Evolutionary conservation across 2,113 vertebrate genomes (phyloP).

Genomic region (Onychostoma macrolepis): DNA sequence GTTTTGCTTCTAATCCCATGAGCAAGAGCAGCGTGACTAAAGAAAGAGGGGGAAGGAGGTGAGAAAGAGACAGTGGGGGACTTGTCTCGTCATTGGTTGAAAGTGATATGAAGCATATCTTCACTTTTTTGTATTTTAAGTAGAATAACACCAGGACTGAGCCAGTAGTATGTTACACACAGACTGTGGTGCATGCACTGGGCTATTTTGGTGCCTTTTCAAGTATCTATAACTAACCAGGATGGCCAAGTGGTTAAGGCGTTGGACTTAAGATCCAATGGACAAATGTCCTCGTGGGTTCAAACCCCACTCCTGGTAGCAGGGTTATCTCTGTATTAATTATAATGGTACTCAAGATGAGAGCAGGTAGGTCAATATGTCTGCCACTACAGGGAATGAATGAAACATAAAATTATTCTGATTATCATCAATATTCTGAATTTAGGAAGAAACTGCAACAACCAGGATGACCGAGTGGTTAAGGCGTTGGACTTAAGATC

Average conservation of each 20-base stretch:
- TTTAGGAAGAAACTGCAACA: too few relatives aligned
- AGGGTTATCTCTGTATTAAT: not conserved
- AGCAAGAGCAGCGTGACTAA: slow-evolving; percentile 27
- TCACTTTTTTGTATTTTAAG: not conserved
- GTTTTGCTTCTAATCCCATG: slow-evolving; percentile 27
- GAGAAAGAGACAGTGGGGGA: slow-evolving; percentile 31
- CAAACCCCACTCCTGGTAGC: too few relatives aligned
- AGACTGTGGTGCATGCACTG: not conserved
- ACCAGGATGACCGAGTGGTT: not conserved
- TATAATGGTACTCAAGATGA: too few relatives aligned
- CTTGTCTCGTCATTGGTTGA: slow-evolving; percentile 18
- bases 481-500: not conserved
- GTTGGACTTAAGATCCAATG: not conserved
- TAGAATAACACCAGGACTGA: not conserved
- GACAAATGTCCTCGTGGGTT: not conserved
- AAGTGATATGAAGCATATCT: not conserved
- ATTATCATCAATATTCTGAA: too few relatives aligned
- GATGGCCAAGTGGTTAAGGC: not conserved
- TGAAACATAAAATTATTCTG: too few relatives aligned
- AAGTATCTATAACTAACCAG: not conserved
- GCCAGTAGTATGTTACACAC: not conserved
- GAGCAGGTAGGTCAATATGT: too few relatives aligned
- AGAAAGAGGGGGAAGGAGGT: slow-evolving; percentile 28
- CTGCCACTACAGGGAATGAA: too few relatives aligned
- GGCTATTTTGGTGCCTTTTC: not conserved